A percentile compares a stretch with the other conserved stretches of the same genome.
Evolutionary conservation across 2,113 vertebrate species (phyloP).

Genomic region (Lophotis ruficrista): DNA sequence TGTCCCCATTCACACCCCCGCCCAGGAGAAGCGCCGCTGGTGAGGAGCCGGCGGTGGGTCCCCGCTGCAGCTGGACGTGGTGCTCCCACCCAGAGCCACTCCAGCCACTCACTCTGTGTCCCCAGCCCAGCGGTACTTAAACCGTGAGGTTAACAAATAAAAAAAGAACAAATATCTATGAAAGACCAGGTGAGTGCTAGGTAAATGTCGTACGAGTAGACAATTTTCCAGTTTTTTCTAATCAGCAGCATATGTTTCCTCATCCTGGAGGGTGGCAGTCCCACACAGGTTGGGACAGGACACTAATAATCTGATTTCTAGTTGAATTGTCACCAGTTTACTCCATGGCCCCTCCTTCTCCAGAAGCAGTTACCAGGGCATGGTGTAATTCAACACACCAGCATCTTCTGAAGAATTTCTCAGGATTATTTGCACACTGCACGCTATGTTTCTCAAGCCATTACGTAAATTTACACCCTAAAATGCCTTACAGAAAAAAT

Average conservation of each 20-base stretch:
- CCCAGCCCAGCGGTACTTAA: not conserved
- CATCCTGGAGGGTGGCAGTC: not conserved
- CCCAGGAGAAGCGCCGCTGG: not conserved
- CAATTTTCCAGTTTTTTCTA: not conserved
- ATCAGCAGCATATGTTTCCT: not conserved
- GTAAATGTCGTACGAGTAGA: not conserved
- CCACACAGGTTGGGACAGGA: accelerated
- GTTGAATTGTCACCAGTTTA: not conserved
- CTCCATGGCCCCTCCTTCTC: not conserved
- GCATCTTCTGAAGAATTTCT: not conserved
- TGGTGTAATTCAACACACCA: not conserved
- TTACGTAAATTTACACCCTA: not conserved
- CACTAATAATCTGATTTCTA: not conserved
- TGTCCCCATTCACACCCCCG: not conserved
- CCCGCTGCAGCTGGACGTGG: not conserved
- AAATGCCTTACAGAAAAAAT: not conserved
- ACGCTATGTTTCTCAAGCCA: not conserved
- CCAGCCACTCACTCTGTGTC: not conserved
- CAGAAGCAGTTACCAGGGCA: not conserved
- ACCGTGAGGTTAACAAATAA: not conserved
- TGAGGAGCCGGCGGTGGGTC: accelerated
- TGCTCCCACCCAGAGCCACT: not conserved
- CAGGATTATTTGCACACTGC: not conserved
- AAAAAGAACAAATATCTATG: not conserved
- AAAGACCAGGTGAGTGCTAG: not conserved